Percentiles rank a stretch among this genome's conserved stretches.
phyloP scores from a whole-genome alignment of 2,113 vertebrate genomes.

The Platichthys flesus region DNA sequence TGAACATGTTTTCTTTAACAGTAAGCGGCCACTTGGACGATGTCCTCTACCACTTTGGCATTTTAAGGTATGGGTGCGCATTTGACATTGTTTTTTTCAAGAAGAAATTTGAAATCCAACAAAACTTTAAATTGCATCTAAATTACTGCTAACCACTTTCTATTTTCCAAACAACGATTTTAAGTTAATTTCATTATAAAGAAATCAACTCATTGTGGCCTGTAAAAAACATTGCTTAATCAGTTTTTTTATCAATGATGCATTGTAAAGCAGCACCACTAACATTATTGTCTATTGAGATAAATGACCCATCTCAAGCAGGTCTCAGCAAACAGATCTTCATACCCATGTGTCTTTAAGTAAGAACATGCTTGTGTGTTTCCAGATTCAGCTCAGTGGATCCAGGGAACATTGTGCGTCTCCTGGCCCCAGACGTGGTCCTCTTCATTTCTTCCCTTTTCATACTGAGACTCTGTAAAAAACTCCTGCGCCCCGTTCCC shows the following conservation, averaged over 20 bases:
- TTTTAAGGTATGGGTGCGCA: constrained; percentile 74
- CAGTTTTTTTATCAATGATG: no score
- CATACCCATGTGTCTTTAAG: no score
- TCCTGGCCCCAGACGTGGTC: constrained; percentile 79
- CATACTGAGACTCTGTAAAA: constrained; percentile 72
- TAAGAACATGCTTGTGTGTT: constrained; percentile 6
- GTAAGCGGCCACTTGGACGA: constrained; percentile 78
- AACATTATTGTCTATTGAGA: no score
- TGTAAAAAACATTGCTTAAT: no score
- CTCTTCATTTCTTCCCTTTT: constrained; percentile 71
- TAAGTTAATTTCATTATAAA: no score
- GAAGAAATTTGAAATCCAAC: neutral
- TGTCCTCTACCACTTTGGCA: constrained; percentile 81
- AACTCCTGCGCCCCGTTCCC: constrained; percentile 51
- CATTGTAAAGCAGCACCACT: no score
- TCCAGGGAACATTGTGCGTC: constrained; percentile 72
- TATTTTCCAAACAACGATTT: no score
- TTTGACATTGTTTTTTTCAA: neutral
- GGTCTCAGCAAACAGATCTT: no score
- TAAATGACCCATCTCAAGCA: no score
- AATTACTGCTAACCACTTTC: no score
- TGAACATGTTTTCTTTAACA: constrained; percentile 48
- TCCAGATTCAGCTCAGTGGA: constrained; percentile 81
- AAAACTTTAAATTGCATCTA: neutral
- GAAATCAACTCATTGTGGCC: no score